These are phyloP conservation scores for Cataglyphis livida DNA, from an alignment of 2,888 invertebrate genomes.

Conservation along the genomic window DNA sequence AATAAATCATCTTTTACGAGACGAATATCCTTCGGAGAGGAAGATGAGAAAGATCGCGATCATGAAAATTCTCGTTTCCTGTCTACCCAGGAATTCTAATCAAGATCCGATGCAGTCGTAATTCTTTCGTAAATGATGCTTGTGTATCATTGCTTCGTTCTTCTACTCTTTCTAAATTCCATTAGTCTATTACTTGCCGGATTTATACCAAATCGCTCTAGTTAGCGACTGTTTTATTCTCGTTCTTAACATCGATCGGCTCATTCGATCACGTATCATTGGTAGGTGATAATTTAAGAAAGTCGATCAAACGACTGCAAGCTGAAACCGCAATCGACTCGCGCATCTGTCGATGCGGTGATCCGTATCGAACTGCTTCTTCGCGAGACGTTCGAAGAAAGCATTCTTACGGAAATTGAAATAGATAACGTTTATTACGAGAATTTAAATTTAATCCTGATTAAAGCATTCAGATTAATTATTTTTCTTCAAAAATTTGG, in stretches of 20 bases:
- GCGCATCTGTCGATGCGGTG: constrained; percentile 70
- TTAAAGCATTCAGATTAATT: constrained; percentile 47
- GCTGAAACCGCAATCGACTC: constrained; percentile 70
- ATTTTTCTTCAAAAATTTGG: constrained; percentile 32
- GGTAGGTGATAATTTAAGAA: constrained; percentile 72
- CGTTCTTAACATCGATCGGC: constrained; percentile 55
- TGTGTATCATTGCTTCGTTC: constrained; percentile 20
- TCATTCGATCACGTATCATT: constrained; percentile 64
- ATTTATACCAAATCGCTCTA: constrained; percentile 67
- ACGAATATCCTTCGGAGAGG: neutral
- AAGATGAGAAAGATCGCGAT: constrained; percentile 41
- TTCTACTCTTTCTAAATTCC: constrained; percentile 35
- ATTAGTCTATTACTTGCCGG: constrained; percentile 43
- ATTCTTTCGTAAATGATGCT: constrained; percentile 45
- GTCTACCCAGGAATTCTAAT: constrained; percentile 51
- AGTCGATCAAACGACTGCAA: constrained; percentile 60
- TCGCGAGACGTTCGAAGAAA: constrained; percentile 60
- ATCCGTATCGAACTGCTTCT: constrained; percentile 69
- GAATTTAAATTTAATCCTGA: constrained; percentile 61
- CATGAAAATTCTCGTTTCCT: constrained; percentile 53
- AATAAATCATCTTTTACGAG: constrained; percentile 22
- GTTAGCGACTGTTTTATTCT: constrained; percentile 62
- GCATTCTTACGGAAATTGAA: constrained; percentile 50
- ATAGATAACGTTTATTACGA: constrained; percentile 52
- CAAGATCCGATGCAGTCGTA: constrained; percentile 37